Base-by-base conservation (phyloP, 2,888 invertebrate genomes). In the Philonicus albiceps region DNA sequence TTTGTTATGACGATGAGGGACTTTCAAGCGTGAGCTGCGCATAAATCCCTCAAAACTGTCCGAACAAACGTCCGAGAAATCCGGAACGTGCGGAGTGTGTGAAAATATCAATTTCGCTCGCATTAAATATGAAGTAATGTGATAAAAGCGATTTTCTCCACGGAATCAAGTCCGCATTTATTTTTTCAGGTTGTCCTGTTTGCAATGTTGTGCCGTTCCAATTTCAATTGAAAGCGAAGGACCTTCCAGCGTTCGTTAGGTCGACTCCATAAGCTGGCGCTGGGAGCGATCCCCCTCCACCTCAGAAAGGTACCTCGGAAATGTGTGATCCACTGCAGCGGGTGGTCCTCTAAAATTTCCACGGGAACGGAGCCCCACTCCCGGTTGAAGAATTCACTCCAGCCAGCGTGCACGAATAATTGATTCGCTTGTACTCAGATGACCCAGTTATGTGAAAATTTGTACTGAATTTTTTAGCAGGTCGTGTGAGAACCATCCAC, bases 361-460 rank as follows among this genome's bases (percentile, higher is more conserved):
- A 78, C 13, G 55, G 37, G n/a, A 31, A 16, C n/a, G 64, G 37
- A 2, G 11, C 1, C 22, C 19, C 55, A 7, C 43, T 49, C 30
- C 19, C n/a, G 37, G 31, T 37, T 64, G 37, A 64, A 37, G 81
- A n/a, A 64, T 22, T 64, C 37, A 16, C 64, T 22, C 72, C 30
- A 64, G 34, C 84, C 83, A 22, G 30, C 27, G 40, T 73, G 73
- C 73, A 84, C 72, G 43, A 84, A 84, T 84, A 84, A 84, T 84
- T 84, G 84, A 84, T 84, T 84, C 37, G 73, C 22, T 73, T 84
- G 37, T 73, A 73, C 43, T 84, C 73, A 73, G 73, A 49, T 84
- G 84, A 84, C 84, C 84, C 84, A 84, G 84, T 84, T 84, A 49
- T 84, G 43, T 27, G 84, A 84, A 73, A 83, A 73, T 73, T 84